These are phyloP conservation scores for Littorina saxatilis DNA, from an alignment of 1,140 invertebrate species.

Conservation along the genomic window DNA sequence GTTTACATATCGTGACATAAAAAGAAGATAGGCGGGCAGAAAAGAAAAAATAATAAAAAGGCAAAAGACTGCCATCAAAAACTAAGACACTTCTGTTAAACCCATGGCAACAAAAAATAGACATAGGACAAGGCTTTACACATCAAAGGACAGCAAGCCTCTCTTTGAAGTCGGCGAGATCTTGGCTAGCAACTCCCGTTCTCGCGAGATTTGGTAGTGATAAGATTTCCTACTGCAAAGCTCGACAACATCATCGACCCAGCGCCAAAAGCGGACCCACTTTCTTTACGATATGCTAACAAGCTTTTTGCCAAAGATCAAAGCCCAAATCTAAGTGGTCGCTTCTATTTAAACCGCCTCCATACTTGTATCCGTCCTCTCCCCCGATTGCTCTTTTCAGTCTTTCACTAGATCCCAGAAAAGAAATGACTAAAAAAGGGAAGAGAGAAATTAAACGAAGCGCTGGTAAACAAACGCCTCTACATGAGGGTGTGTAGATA, in stretches of 20 bases:
- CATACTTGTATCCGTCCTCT: not conserved
- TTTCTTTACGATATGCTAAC: conserved; percentile 22
- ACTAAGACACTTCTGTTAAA: not conserved
- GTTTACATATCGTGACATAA: too few relatives aligned
- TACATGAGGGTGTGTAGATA: not conserved
- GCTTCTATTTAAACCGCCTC: conserved; percentile 9
- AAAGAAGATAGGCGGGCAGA: too few relatives aligned
- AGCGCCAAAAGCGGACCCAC: conserved; percentile 16
- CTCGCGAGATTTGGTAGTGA: not conserved
- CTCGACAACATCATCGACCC: conserved; percentile 15
- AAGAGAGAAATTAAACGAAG: not conserved
- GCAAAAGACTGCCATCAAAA: too few relatives aligned
- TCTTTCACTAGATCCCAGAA: not conserved
- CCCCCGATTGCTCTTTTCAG: not conserved
- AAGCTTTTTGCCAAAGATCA: conserved; percentile 26
- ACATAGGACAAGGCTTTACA: not conserved
- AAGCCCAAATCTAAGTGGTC: conserved; percentile 24
- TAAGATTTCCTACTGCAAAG: conserved; percentile 18
- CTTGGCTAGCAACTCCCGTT: not conserved
- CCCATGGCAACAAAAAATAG: not conserved
- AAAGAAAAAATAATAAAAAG: too few relatives aligned
- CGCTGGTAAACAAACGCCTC: not conserved
- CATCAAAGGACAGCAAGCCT: conserved; percentile 1
- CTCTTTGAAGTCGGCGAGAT: conserved; percentile 18
- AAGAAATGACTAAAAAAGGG: not conserved